Conservation (phyloP, 2,888 invertebrate genomes). For the Oxystoma pomonae region DNA sequence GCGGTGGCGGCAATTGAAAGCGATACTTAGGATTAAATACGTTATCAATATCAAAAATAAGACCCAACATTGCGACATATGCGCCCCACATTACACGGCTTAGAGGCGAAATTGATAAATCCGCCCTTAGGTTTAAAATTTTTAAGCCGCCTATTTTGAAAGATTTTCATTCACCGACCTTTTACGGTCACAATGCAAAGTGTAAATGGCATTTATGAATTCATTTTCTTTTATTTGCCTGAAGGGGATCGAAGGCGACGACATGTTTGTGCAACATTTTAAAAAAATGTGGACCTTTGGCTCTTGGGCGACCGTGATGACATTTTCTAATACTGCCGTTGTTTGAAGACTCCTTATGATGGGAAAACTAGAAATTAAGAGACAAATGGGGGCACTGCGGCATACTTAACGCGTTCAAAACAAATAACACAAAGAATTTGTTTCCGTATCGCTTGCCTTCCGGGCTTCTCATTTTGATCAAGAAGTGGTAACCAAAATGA, state of each 20-base stretch:
- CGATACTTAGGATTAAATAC: conserved; percentile 16
- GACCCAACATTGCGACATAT: conserved; percentile 13
- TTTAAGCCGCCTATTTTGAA: background rate
- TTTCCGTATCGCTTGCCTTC: no score
- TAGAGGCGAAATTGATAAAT: background rate
- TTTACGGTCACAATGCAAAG: no score
- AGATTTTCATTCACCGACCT: background rate
- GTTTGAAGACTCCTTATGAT: no score
- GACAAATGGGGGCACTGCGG: no score
- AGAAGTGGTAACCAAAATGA: no score
- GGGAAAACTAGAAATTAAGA: no score
- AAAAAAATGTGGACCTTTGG: background rate
- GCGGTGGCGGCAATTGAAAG: background rate
- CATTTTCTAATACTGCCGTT: no score
- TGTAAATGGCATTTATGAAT: no score
- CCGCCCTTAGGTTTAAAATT: background rate
- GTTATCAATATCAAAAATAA: conserved; percentile 25
- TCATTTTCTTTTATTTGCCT: background rate
- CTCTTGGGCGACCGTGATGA: no score
- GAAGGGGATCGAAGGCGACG: background rate
- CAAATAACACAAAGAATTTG: no score
- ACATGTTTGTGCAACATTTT: background rate
- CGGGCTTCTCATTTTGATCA: no score
- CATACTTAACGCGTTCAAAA: no score
- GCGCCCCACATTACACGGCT: conserved; percentile 4